These are phyloP conservation scores for Liparis tanakae DNA, from an alignment of 2,797 vertebrate species.

Conservation along the genomic window DNA sequence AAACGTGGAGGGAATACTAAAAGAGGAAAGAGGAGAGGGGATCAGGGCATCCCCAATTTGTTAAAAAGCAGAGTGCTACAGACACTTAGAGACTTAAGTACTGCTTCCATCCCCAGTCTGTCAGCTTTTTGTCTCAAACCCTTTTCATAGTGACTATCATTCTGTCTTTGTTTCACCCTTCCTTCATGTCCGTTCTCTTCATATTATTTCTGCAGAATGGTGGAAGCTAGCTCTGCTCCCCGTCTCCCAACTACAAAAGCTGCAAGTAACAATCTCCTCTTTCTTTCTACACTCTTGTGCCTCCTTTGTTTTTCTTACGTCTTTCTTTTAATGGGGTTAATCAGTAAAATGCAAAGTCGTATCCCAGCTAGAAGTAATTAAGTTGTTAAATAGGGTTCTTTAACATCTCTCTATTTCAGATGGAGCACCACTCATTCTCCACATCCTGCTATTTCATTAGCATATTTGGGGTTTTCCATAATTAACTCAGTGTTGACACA, in stretches of 20 bases:
- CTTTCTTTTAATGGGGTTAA: constrained; percentile 65
- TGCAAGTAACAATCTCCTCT: constrained; percentile 62
- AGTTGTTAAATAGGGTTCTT: constrained; percentile 78
- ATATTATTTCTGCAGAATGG: constrained; percentile 57
- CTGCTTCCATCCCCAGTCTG: constrained; percentile 42
- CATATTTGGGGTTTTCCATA: constrained; percentile 76
- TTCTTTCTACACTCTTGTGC: constrained; percentile 44
- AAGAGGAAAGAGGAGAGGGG: constrained; percentile 15
- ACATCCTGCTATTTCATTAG: constrained; percentile 68
- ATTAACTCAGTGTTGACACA: constrained; percentile 60
- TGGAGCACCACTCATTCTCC: constrained; percentile 45
- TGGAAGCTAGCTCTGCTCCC: constrained; percentile 48
- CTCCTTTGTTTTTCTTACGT: constrained; percentile 49
- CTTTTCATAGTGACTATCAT: constrained; percentile 59
- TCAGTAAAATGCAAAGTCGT: constrained; percentile 75
- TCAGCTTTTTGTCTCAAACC: constrained; percentile 39
- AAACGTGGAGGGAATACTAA: not conserved
- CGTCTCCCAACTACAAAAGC: constrained; percentile 67
- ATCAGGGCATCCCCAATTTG: constrained; percentile 54
- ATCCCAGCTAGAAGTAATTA: constrained; percentile 77
- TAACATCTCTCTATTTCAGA: constrained; percentile 57
- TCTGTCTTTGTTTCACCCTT: constrained; percentile 59
- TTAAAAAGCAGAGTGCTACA: constrained; percentile 47
- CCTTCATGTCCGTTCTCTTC: constrained; percentile 66
- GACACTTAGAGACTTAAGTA: constrained; percentile 42